Base-by-base conservation (phyloP, 2,113 vertebrate species). In the Bombycilla garrulus region DNA sequence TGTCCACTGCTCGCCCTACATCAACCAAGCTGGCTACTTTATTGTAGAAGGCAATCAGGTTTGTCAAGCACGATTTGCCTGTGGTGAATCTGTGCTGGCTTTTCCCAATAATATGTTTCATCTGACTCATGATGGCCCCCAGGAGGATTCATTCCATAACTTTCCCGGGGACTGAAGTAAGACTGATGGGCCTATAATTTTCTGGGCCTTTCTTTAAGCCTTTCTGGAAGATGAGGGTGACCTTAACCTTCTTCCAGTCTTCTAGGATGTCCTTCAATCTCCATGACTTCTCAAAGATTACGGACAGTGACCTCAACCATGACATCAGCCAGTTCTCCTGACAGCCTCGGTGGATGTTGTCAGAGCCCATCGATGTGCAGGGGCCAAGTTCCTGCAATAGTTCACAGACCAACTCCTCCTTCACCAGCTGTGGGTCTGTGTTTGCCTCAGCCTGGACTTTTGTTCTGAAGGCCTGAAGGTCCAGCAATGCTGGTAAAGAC, bases 351-450 rank as follows among this genome's bases (percentile, higher is more conserved):
- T 35, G 62, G 61, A 8, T 61, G 15, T 17, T 73, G 15, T 6
- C 47, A 35, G 79, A 28, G 70, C 11, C n/a, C 70, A 42, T 26
- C 0, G 0, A 9, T 35, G 29, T 26, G 28, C 54, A 69, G 29
- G 7, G 54, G 17, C 71, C 62, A 53, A 22, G n/a, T 29, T 76
- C 40, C 70, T 69, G 35, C 11, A n/a, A 29, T 9, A 40, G 47
- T 19, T 61, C 47, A 53, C n/a, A 67, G 53, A 60, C 6, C 61
- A 53, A 2, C 24, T 11, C 54, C 35, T 69, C 35, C 47, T 69
- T 61, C 70, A 48, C 14, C 0, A 0, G 0, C 25, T 48, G 9
- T 29, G 38, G 15, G 29, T 54, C 40, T 83, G 16, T 54, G 54
- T 47, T 69, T 61, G 40, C 21, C 28, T 54, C 54, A 76, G 62